Evolutionary conservation across 2,113 vertebrate genomes (phyloP).

Genomic region (Apteryx mantelli): DNA sequence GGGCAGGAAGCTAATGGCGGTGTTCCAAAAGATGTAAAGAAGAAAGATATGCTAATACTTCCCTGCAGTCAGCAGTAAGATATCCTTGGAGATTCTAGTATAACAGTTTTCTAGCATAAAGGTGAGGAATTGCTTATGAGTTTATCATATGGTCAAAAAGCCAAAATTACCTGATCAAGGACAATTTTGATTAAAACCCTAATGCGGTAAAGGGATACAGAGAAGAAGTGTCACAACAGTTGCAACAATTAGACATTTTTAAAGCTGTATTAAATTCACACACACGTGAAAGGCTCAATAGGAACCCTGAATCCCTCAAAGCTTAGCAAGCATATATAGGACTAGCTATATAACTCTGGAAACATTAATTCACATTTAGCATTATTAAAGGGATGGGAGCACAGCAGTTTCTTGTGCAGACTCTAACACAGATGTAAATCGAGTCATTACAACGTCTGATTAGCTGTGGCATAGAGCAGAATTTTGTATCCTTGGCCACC

Average conservation of each 20-base stretch:
- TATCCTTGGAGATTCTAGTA: neutral
- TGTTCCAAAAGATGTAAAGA: neutral
- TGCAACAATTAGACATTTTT: too few relatives aligned
- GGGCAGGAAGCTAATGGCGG: neutral
- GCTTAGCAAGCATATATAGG: too few relatives aligned
- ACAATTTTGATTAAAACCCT: neutral
- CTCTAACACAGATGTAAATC: too few relatives aligned
- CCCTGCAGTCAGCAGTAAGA: neutral
- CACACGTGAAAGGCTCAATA: too few relatives aligned
- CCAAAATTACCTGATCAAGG: neutral
- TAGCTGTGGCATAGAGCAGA: too few relatives aligned
- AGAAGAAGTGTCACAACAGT: neutral
- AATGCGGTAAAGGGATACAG: neutral
- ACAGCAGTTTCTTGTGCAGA: too few relatives aligned
- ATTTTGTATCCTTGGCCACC: too few relatives aligned
- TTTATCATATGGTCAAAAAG: neutral
- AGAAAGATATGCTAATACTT: neutral
- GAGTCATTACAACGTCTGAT: too few relatives aligned
- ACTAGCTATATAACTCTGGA: too few relatives aligned
- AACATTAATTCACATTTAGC: too few relatives aligned
- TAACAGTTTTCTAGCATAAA: neutral
- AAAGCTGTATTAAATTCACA: neutral
- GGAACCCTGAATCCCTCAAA: too few relatives aligned
- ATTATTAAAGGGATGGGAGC: too few relatives aligned
- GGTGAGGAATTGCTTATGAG: neutral